phyloP scores from a whole-genome alignment of 2,113 vertebrate genomes.

The Otis tarda region DNA sequence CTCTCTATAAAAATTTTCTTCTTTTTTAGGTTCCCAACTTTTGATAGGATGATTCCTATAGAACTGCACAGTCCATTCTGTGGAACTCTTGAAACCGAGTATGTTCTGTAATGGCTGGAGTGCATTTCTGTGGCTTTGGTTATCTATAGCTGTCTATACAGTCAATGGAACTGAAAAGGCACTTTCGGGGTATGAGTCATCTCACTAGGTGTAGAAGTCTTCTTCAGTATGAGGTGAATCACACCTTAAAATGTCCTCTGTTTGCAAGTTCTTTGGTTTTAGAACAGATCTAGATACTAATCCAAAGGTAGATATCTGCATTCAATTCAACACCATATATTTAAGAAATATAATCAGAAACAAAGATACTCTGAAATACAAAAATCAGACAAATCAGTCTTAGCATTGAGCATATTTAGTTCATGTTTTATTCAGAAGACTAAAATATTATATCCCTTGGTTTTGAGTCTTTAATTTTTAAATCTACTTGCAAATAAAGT shows the following conservation, averaged over 20 bases:
- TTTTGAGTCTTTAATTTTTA: neutral
- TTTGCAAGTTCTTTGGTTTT: neutral
- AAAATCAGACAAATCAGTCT: neutral
- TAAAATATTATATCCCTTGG: neutral
- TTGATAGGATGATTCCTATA: neutral
- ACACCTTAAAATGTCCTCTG: neutral
- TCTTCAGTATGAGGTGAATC: neutral
- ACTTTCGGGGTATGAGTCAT: neutral
- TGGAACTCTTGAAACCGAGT: neutral
- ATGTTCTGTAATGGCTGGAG: neutral
- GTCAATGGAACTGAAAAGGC: neutral
- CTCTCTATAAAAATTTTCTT: neutral
- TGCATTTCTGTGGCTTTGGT: neutral
- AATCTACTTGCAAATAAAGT: neutral
- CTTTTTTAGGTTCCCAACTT: neutral
- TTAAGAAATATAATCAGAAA: neutral
- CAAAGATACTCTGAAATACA: neutral
- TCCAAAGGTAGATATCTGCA: neutral
- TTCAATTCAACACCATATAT: neutral
- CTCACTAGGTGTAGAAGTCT: neutral
- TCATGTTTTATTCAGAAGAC: neutral
- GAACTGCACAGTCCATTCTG: neutral
- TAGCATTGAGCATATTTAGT: too few species aligned
- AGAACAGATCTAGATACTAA: neutral
- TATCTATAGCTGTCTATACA: neutral